phyloP scores from a whole-genome alignment of 2,888 invertebrate genomes.

The Ormia ochracea region DNA sequence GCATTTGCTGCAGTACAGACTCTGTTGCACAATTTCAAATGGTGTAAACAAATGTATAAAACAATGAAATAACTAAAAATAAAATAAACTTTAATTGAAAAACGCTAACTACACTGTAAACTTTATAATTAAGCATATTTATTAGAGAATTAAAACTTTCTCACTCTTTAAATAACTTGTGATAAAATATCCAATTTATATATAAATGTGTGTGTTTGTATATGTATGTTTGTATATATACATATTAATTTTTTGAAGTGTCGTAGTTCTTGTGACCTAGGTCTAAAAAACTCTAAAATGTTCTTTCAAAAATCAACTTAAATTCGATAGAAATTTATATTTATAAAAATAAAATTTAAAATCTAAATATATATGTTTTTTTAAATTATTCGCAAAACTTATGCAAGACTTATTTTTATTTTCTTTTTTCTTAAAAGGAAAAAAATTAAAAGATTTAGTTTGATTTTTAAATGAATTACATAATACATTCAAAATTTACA shows the following conservation, averaged over 20 bases:
- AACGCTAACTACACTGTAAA: conserved; percentile 13
- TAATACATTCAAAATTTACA: conserved; percentile 26
- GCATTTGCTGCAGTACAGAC: too few relatives aligned
- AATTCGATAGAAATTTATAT: conserved; percentile 19
- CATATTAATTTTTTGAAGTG: conserved; percentile 17
- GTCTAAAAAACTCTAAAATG: conserved; percentile 16
- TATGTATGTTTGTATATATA: too few relatives aligned
- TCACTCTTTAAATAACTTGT: conserved; percentile 51
- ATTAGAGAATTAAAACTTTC: conserved; percentile 34
- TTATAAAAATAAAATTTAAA: conserved; percentile 19
- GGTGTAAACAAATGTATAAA: neutral
- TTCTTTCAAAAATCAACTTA: conserved; percentile 15
- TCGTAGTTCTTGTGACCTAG: conserved; percentile 32
- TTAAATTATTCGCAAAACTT: conserved; percentile 41
- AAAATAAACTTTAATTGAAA: conserved; percentile 1
- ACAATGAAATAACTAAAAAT: neutral
- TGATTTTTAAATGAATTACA: conserved; percentile 32
- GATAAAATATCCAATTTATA: conserved; percentile 35
- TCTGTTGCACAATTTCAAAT: conserved; percentile 2
- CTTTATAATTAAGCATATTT: too few relatives aligned
- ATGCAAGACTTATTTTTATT: conserved; percentile 1
- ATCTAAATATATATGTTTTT: conserved; percentile 30
- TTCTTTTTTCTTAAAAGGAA: conserved; percentile 1
- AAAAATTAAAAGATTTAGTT: conserved; percentile 14
- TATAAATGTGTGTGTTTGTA: too few relatives aligned